Evolutionary conservation across 2,888 invertebrate genomes (phyloP).

Genomic region (Pseudolycoriella hygida): DNA sequence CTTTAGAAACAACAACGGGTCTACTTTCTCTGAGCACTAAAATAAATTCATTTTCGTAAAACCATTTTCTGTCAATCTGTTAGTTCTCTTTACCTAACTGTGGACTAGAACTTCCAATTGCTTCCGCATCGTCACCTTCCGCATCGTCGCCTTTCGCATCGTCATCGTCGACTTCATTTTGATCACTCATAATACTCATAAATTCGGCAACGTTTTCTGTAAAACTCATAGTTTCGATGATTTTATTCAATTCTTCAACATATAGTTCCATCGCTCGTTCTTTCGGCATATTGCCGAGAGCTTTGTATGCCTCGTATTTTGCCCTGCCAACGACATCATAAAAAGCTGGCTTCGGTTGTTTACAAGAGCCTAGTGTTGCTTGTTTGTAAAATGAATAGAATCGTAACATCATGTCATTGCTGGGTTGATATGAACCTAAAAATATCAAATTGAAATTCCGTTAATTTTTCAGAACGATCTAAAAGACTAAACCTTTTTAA

Average conservation of each 20-base stretch:
- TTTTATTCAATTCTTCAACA: constrained; percentile 83
- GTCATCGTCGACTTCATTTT: constrained; percentile 43
- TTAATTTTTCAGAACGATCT: too few relatives aligned
- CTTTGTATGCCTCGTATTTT: constrained; percentile 92
- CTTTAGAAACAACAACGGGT: too few relatives aligned
- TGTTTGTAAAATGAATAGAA: constrained; percentile 94
- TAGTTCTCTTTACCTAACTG: too few relatives aligned
- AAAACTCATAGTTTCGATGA: constrained; percentile 93
- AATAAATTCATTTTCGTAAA: too few relatives aligned
- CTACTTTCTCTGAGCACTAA: constrained; percentile 49
- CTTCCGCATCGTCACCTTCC: constrained; percentile 31
- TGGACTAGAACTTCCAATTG: too few relatives aligned
- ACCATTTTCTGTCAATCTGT: too few relatives aligned
- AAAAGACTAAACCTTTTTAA: too few relatives aligned
- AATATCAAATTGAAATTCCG: too few relatives aligned
- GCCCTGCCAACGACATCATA: constrained; percentile 74
- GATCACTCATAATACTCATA: constrained; percentile 59
- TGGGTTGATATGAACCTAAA: constrained; percentile 73
- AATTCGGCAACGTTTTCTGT: constrained; percentile 64
- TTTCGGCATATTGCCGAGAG: constrained; percentile 62
- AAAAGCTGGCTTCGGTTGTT: constrained; percentile 61
- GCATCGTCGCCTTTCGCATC: constrained; percentile 65
- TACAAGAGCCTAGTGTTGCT: constrained; percentile 76
- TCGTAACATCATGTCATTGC: constrained; percentile 78
- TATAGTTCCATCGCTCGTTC: constrained; percentile 82